These are phyloP conservation scores for Arizona elegans DNA, from an alignment of 2,113 vertebrate genomes.

Conservation along the genomic window DNA sequence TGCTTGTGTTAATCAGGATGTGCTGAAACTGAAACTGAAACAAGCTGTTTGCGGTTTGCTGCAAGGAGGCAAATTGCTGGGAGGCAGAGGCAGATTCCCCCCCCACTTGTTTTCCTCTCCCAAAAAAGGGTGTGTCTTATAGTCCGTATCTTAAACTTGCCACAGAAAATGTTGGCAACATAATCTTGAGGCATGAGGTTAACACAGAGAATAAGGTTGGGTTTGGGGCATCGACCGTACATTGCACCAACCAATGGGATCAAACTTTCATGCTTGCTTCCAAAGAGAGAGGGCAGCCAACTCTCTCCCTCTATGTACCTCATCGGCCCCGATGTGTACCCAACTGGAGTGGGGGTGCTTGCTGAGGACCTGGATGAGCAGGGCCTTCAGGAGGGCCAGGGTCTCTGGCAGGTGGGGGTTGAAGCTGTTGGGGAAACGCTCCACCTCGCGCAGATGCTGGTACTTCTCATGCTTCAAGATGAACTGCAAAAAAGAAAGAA, in stretches of 20 bases:
- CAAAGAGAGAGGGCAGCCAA: background rate
- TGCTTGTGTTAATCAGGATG: too few relatives aligned
- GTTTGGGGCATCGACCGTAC: background rate
- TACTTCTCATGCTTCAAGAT: conserved; percentile 77
- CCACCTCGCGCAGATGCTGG: conserved; percentile 69
- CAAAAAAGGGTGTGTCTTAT: too few relatives aligned
- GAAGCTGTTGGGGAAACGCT: conserved; percentile 76
- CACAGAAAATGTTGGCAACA: background rate
- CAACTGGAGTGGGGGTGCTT: conserved; percentile 65
- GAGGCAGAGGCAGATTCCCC: too few relatives aligned
- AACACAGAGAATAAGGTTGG: background rate
- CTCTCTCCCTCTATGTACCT: conserved; percentile 53
- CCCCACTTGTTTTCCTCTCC: too few relatives aligned
- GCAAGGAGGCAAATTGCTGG: too few relatives aligned
- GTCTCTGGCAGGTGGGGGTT: conserved; percentile 68
- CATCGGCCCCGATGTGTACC: conserved; percentile 71
- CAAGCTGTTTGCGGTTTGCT: too few relatives aligned
- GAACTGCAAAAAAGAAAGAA: conserved; percentile 59
- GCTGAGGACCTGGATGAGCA: conserved; percentile 71
- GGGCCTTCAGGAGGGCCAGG: conserved; percentile 61
- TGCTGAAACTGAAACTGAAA: too few relatives aligned
- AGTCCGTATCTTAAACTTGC: background rate
- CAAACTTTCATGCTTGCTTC: background rate
- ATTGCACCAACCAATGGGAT: background rate
- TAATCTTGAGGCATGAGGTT: background rate